Conservation (phyloP, 2,113 vertebrate species). For the Platysternon megacephalum region DNA sequence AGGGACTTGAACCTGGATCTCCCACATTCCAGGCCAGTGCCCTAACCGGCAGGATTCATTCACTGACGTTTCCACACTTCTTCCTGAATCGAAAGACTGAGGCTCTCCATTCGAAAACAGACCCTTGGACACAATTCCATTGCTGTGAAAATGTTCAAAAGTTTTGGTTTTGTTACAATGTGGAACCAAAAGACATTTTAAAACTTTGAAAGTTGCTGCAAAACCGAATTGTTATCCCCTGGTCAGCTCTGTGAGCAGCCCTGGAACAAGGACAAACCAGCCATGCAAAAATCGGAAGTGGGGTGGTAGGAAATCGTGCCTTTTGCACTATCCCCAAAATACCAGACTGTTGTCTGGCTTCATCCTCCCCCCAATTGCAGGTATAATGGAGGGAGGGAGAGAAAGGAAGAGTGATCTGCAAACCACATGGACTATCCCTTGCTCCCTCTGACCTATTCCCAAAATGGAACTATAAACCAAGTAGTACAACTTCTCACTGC, state of each 20-base stretch:
- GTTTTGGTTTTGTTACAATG: constrained; percentile 22
- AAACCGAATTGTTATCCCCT: constrained; percentile 49
- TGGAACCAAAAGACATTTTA: constrained; percentile 29
- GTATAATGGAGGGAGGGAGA: constrained; percentile 11
- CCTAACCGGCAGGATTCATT: not conserved
- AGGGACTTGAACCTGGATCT: fast-evolving
- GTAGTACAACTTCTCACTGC: constrained; percentile 48
- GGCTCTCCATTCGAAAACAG: not conserved
- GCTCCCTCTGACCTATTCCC: not conserved
- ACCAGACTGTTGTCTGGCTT: not conserved
- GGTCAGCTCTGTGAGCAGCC: constrained; percentile 38
- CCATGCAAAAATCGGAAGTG: constrained; percentile 21
- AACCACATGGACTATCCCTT: not conserved
- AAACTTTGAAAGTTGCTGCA: constrained; percentile 20
- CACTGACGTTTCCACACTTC: not conserved
- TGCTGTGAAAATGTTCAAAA: constrained; percentile 27
- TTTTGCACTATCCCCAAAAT: not conserved
- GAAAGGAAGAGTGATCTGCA: not conserved
- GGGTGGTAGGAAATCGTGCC: not conserved
- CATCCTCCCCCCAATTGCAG: not conserved
- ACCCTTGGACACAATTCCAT: not conserved
- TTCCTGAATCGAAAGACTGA: not conserved
- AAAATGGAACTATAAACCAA: not conserved
- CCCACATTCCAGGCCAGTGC: not conserved
- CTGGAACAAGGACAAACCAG: constrained; percentile 1